phyloP scores from a whole-genome alignment of 2,113 vertebrate genomes.

The Neoarius graeffei region DNA sequence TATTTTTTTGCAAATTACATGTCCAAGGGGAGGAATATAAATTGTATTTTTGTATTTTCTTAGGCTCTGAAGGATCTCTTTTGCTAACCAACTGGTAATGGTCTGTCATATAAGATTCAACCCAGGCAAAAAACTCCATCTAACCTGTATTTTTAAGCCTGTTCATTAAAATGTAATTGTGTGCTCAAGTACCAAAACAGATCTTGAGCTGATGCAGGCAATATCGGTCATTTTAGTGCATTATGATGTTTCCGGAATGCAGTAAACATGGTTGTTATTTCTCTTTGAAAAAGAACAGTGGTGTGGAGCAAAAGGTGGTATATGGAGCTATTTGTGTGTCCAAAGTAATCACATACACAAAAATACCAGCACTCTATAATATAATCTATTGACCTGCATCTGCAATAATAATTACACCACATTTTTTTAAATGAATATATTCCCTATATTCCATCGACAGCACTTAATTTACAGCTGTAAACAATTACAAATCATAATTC shows the following conservation, averaged over 20 bases:
- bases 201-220: not conserved
- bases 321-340: not conserved
- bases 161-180: slow-evolving; percentile 9
- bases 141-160: not conserved
- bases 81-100: not conserved
- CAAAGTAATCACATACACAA: not conserved
- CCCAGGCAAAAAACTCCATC: not conserved
- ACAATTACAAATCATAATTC: not conserved
- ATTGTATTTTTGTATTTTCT: not conserved
- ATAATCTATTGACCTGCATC: not conserved
- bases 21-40: not conserved
- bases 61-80: not conserved
- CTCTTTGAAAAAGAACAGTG: not conserved
- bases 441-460: too few species aligned
- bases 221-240: not conserved
- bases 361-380: not conserved
- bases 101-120: not conserved
- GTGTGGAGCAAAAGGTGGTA: not conserved
- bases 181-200: not conserved
- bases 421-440: too few species aligned
- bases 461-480: too few species aligned
- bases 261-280: not conserved
- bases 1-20: slow-evolving; percentile 4
- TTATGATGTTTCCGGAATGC: not conserved
- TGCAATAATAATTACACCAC: too few species aligned